phyloP scores from a whole-genome alignment of 2,113 vertebrate species.

The Polypterus bichir region DNA sequence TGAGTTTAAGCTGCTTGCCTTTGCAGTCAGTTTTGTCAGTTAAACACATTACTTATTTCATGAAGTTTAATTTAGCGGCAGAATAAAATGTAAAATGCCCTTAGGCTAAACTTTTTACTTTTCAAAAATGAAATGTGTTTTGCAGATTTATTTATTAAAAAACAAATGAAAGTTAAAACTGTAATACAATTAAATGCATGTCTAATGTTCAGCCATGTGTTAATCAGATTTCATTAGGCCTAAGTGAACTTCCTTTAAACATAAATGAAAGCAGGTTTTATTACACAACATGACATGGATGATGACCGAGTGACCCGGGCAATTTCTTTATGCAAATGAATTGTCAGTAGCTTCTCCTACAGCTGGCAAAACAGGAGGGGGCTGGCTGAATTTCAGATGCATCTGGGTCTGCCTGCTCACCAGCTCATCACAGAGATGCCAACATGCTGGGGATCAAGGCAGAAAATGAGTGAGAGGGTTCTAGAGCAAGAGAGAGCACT shows the following conservation, averaged over 20 bases:
- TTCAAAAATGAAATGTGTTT: background rate
- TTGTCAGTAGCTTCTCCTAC: conserved; percentile 15
- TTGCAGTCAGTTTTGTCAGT: too few relatives aligned
- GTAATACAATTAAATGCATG: too few relatives aligned
- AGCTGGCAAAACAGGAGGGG: background rate
- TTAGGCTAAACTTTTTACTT: background rate
- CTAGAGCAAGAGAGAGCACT: background rate
- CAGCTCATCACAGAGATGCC: conserved; percentile 18
- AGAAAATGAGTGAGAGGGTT: conserved; percentile 14
- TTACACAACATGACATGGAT: conserved; percentile 20
- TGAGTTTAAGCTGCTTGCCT: too few relatives aligned
- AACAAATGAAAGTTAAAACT: too few relatives aligned
- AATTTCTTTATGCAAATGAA: conserved; percentile 15
- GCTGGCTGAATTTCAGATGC: conserved; percentile 13
- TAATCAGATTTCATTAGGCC: too few relatives aligned
- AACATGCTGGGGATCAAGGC: conserved; percentile 18
- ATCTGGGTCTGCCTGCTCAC: conserved; percentile 17
- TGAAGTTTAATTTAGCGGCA: too few relatives aligned
- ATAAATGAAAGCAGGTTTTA: background rate
- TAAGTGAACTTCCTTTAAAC: background rate
- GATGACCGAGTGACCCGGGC: conserved; percentile 8
- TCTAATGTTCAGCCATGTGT: too few relatives aligned
- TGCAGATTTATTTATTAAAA: too few relatives aligned
- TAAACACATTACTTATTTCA: too few relatives aligned
- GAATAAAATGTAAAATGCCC: too few relatives aligned